A percentile compares a stretch with the other conserved stretches of the same genome.
phyloP scores from a whole-genome alignment of 2,797 vertebrate species.

The Danio albolineatus region DNA sequence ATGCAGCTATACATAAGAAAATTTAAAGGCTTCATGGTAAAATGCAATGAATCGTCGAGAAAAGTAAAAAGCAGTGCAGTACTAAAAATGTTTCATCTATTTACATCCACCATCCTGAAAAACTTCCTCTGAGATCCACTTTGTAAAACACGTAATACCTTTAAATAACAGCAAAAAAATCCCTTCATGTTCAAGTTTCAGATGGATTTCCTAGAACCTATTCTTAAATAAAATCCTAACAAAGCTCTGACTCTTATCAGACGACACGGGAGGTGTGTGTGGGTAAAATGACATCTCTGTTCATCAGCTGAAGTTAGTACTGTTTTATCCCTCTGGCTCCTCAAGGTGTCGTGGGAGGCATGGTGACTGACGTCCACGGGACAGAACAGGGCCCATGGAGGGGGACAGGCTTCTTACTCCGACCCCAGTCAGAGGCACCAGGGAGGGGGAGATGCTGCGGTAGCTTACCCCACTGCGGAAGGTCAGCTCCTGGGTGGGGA shows the following conservation, averaged over 20 bases:
- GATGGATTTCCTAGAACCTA: slow-evolving; percentile 50
- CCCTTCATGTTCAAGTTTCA: slow-evolving; percentile 50
- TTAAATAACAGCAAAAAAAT: not conserved
- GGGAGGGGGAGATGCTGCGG: slow-evolving; percentile 86
- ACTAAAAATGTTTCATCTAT: slow-evolving; percentile 38
- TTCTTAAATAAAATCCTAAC: slow-evolving; percentile 35
- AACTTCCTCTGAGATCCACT: slow-evolving; percentile 1
- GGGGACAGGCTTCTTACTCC: slow-evolving; percentile 79
- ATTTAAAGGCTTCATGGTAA: slow-evolving; percentile 82
- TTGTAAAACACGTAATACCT: slow-evolving; percentile 20
- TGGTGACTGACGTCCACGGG: slow-evolving; percentile 83
- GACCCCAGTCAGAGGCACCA: slow-evolving; percentile 84
- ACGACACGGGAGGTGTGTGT: slow-evolving; percentile 8
- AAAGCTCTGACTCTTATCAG: slow-evolving; percentile 50
- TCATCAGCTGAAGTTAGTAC: slow-evolving; percentile 35
- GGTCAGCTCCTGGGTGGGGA: slow-evolving; percentile 91
- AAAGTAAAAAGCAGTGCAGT: slow-evolving; percentile 57
- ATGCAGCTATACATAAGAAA: slow-evolving; percentile 68
- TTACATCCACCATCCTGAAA: slow-evolving; percentile 32
- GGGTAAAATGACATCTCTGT: slow-evolving; percentile 32
- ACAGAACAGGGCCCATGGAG: slow-evolving; percentile 81
- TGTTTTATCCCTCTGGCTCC: slow-evolving; percentile 89
- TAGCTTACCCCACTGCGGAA: slow-evolving; percentile 86
- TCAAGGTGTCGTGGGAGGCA: slow-evolving; percentile 85
- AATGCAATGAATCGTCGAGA: slow-evolving; percentile 71